Evolutionary conservation across 2,113 vertebrate genomes (phyloP), one percentile per base, ranked within the genome.

Genomic region (Smithornis capensis): DNA sequence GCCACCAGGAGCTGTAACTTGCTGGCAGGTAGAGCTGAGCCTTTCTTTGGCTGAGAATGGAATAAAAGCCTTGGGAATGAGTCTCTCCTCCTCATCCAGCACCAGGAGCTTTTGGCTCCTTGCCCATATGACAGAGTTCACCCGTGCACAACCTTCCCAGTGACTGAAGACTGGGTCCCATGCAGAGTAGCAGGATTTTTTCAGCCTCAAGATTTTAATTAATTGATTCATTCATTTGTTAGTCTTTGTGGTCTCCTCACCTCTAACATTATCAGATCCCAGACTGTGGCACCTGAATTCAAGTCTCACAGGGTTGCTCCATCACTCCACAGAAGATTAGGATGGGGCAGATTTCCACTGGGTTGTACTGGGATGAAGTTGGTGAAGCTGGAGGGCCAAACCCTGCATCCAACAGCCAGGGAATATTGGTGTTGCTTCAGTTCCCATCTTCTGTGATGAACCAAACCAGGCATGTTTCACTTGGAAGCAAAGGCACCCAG

Each of bases 391-490:
- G 40, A 79, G 71, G 76, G 77, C 23, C 69, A 55, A 74, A 33
- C 31, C 38, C 83, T 62, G 50, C 35, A 35, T 64, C 57, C 71
- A 59, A 24, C 14, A 40, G 52, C 63, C 35, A 64, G 77, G 67
- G 42, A 80, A 11, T 7, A 4, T n/a, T 1, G 1, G 27, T 31
- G 59, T 15, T 22, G 33, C 85, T 60, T n/a, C 69, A 73, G 71
- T 23, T 89, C 67, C 63, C n/a, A 17, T 7, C 62, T 49, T 79
- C 83, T 79, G 84, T 5, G 14, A 27, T 15, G 33, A 24, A n/a
- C 53, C 50, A 53, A 69, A 56, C 3, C 42, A 49, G 78, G 16
- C 0, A 0, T 1, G 40, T 55, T 73, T 52, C 44, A 12, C n/a
- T 37, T n/a, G 27, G 81, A 76, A 83, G 57, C 69, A 56, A 57